phyloP scores from a whole-genome alignment of 2,888 invertebrate genomes.

The Vannuccia rotundouncinata region DNA sequence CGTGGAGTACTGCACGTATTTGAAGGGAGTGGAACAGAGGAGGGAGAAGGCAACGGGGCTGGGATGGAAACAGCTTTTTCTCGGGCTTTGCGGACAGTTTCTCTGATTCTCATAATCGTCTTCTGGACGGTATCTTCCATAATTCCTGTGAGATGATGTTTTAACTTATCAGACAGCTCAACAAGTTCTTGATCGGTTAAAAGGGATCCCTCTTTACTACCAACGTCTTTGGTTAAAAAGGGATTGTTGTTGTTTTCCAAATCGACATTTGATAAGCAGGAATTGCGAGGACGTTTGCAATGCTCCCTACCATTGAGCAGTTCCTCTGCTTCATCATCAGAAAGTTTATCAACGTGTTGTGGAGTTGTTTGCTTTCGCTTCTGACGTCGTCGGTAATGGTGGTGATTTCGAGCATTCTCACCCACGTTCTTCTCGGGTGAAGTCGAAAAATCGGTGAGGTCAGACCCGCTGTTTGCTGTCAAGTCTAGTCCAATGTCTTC shows the following conservation, averaged over 20 bases:
- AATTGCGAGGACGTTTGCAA: not conserved
- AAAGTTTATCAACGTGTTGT: not conserved
- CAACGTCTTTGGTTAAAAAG: not conserved
- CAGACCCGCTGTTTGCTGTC: not conserved
- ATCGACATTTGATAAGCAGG: not conserved
- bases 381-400: not conserved
- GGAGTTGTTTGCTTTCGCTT: not conserved
- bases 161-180: not conserved
- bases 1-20: not conserved
- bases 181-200: not conserved
- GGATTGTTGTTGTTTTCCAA: not conserved
- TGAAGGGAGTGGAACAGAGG: not conserved
- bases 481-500: not conserved
- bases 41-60: not conserved
- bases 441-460: not conserved
- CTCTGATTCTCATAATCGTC: not conserved
- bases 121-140: slow-evolving; percentile 2
- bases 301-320: too few relatives aligned
- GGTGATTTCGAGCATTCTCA: not conserved
- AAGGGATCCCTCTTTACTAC: not conserved
- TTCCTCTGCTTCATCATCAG: not conserved
- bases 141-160: not conserved
- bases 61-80: not conserved
- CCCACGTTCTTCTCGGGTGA: not conserved
- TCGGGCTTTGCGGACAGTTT: not conserved